Conservation (phyloP, 2,113 vertebrate species). For the Nansenia antarctica region DNA sequence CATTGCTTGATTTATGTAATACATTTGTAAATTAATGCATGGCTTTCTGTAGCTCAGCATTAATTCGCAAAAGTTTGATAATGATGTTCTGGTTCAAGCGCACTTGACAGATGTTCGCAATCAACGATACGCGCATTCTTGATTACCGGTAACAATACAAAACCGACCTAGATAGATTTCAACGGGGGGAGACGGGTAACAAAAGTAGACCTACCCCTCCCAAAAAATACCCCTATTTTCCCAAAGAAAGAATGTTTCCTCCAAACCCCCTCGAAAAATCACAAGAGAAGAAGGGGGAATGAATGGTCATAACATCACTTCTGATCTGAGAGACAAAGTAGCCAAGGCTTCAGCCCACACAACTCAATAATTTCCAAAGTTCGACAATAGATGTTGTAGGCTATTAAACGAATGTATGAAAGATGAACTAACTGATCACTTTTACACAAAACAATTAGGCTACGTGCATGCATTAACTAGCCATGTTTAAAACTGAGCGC, state of each 20-base stretch:
- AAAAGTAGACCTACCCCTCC: neutral
- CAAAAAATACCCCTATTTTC: neutral
- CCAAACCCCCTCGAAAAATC: neutral
- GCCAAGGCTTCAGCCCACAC: too few species aligned
- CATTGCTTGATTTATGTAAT: neutral
- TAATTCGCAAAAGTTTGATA: too few species aligned
- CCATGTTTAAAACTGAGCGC: too few species aligned
- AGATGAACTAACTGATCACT: too few species aligned
- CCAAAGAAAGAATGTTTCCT: neutral
- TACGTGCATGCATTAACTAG: too few species aligned
- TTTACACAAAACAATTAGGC: too few species aligned
- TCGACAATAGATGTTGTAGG: too few species aligned
- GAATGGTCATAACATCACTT: neutral
- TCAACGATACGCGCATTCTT: too few species aligned
- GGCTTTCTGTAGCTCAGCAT: neutral
- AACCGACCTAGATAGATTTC: neutral
- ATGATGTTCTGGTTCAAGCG: neutral
- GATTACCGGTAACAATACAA: too few species aligned
- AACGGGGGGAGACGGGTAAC: neutral
- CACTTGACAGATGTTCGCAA: neutral
- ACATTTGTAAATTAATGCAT: neutral
- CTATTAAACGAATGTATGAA: too few species aligned
- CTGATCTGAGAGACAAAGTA: too few species aligned
- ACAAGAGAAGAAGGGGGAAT: neutral
- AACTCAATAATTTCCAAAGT: too few species aligned